Conservation (phyloP, 2,888 invertebrate genomes). For the Villa cingulata region DNA sequence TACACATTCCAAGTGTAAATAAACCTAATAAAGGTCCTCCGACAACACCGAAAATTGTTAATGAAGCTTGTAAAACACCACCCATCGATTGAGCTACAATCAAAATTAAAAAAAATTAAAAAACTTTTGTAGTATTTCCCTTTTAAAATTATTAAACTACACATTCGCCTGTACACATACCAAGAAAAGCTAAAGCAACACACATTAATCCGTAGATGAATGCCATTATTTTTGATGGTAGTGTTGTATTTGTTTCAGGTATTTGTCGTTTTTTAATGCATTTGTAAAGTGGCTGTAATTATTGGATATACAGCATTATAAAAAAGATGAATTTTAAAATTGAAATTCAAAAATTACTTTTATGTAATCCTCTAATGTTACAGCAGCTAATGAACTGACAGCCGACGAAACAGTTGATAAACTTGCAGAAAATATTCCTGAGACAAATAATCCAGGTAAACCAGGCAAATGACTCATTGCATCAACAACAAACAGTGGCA, state of each 20-base stretch:
- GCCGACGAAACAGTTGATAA: constrained; percentile 85
- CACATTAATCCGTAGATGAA: constrained; percentile 60
- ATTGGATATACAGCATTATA: constrained; percentile 6
- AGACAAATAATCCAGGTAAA: constrained; percentile 76
- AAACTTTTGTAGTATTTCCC: constrained; percentile 29
- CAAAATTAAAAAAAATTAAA: neutral
- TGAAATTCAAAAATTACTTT: constrained; percentile 39
- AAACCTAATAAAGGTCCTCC: constrained; percentile 78
- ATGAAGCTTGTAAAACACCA: constrained; percentile 72
- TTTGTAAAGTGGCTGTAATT: constrained; percentile 33
- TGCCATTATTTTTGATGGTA: constrained; percentile 54
- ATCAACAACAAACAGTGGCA: constrained; percentile 67
- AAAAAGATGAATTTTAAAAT: no score
- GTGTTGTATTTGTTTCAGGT: constrained; percentile 34
- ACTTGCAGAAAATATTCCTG: constrained; percentile 83
- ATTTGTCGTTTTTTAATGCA: constrained; percentile 29
- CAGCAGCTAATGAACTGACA: constrained; percentile 80
- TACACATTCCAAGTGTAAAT: constrained; percentile 76
- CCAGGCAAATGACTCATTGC: constrained; percentile 61
- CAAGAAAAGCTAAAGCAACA: constrained; percentile 67
- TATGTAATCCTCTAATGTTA: constrained; percentile 77
- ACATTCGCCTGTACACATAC: constrained; percentile 39
- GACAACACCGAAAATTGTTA: constrained; percentile 76
- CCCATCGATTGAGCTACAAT: constrained; percentile 59
- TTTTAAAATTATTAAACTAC: neutral